phyloP scores from a whole-genome alignment of 2,113 vertebrate genomes.

The Aplodontia rufa region DNA sequence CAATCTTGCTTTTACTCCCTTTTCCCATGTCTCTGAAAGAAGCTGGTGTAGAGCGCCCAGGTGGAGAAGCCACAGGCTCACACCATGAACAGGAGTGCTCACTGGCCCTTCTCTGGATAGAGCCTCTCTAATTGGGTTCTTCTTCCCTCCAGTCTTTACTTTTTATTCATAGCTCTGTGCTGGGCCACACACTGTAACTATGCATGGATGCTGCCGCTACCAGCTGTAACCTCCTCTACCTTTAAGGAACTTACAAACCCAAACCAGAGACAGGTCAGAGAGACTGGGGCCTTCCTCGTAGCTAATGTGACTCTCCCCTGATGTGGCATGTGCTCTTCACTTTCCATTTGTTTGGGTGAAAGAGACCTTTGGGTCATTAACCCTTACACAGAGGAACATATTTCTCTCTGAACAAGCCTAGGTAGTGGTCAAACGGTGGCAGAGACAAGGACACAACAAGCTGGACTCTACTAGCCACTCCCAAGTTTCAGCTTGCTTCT shows the following conservation, averaged over 20 bases:
- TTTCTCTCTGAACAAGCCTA: not conserved
- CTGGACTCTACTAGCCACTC: too few species aligned
- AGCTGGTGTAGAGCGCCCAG: not conserved
- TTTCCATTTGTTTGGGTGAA: not conserved
- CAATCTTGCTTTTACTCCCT: not conserved
- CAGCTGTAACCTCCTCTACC: not conserved
- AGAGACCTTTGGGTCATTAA: not conserved
- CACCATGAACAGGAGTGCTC: fast-evolving
- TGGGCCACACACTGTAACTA: not conserved
- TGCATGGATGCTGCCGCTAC: not conserved
- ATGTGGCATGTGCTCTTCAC: not conserved
- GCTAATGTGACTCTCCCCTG: not conserved
- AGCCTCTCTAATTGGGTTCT: not conserved
- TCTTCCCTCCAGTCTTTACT: not conserved
- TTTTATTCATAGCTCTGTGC: not conserved
- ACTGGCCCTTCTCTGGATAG: not conserved
- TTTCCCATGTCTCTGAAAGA: not conserved
- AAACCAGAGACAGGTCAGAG: not conserved
- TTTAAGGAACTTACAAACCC: not conserved
- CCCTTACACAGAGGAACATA: not conserved
- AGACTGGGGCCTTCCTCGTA: not conserved
- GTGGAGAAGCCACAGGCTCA: not conserved
- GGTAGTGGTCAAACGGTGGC: not conserved
- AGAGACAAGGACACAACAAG: not conserved
- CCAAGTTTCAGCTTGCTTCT: not conserved